Conservation (phyloP, 1,140 invertebrate species). For the Formica exsecta region DNA sequence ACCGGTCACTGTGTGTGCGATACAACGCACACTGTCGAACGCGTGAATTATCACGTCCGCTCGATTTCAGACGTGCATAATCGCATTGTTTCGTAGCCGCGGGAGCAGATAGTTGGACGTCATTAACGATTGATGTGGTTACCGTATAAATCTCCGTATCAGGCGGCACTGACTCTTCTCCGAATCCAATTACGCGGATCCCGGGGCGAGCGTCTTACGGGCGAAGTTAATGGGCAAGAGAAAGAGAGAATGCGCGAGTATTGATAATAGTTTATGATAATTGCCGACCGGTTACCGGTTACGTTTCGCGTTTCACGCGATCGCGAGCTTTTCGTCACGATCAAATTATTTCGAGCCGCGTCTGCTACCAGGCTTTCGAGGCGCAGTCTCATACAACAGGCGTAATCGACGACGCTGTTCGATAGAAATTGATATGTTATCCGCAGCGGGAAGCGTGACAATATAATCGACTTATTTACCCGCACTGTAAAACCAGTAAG, state of each 20-base stretch:
- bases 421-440: slow-evolving; percentile 71
- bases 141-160: slow-evolving; percentile 55
- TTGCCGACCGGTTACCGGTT: slow-evolving; percentile 21
- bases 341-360: slow-evolving; percentile 26
- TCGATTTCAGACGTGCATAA: slow-evolving; percentile 40
- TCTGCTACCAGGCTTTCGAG: not conserved
- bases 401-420: slow-evolving; percentile 17
- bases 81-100: slow-evolving; percentile 41
- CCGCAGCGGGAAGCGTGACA: slow-evolving; percentile 45
- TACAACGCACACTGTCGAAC: slow-evolving; percentile 3
- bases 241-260: not conserved
- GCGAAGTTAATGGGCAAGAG: slow-evolving; percentile 39
- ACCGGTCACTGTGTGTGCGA: slow-evolving; percentile 37
- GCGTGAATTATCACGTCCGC: slow-evolving; percentile 57
- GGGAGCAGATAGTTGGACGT: not conserved
- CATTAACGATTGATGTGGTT: slow-evolving; percentile 27
- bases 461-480: slow-evolving; percentile 75
- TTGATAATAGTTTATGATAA: slow-evolving; percentile 58
- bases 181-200: slow-evolving; percentile 55
- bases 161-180: slow-evolving; percentile 22
- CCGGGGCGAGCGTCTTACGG: slow-evolving; percentile 21
- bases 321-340: slow-evolving; percentile 8
- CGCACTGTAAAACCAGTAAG: slow-evolving; percentile 60
- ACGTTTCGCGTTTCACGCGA: slow-evolving; percentile 17
- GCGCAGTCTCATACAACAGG: slow-evolving; percentile 29